Base-by-base conservation (phyloP, 2,113 vertebrate genomes). In the Stigmatopora argus region DNA sequence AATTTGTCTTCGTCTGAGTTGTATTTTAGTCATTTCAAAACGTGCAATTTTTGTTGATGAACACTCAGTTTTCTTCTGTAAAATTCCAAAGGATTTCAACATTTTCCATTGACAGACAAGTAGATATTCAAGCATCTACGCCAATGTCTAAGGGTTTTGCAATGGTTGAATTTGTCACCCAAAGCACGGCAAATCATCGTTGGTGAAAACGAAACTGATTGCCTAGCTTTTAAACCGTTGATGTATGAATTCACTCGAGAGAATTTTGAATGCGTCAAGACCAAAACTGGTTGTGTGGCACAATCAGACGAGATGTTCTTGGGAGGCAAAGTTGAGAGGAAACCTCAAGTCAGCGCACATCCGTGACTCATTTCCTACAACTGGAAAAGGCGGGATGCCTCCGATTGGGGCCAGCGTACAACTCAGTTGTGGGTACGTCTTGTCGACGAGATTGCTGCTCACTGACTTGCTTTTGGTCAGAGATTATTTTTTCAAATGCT, bases 281-380 rank as follows among this genome's bases (percentile, higher is more conserved):
- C 21, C 6, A 41, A 41, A 41, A 41, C 38, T 3, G 38, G 2
- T 7, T 41, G 38, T 8, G 38, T 56, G 53, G 53, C 53, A 56
- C 53, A 56, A 56, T 31, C 23, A 17, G 12, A 23, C 61, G 3
- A 21, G 61, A 65, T 45, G 61, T n/a, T 41, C 56, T 68, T 69
- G 65, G 60, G 77, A 77, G 83, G 63, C 78, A 80, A 78, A 86
- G 74, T 79, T 77, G 66, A 75, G 68, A 75, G 88, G 90, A 90
- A 90, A 88, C 76, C 71, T 83, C 79, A 86, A 83, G 83, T 83
- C 63, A 35, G 71, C 74, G 73, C 78, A 74, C 64, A 70, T 66
- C 69, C 5, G 41, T 87, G 88, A 90, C 83, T 90, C 89, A 89
- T 77, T 91, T 91, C 89, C 90, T 86, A 7, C 70, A 31, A 67